A percentile compares a stretch with the other conserved stretches of the same genome.
phyloP scores from a whole-genome alignment of 2,113 vertebrate genomes.

The Thamnaconus septentrionalis region DNA sequence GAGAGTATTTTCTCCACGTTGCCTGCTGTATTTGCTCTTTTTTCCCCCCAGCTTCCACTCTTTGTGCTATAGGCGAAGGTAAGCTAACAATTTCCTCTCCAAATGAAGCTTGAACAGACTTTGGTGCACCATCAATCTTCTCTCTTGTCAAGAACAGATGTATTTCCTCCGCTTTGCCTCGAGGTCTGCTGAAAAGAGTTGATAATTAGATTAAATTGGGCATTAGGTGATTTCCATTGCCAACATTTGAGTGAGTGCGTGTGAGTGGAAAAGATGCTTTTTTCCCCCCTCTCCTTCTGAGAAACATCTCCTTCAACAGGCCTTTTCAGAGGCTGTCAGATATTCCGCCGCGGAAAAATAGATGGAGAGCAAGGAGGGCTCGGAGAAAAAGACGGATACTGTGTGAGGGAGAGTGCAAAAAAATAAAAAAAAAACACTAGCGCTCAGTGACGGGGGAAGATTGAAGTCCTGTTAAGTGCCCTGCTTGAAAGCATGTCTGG shows the following conservation, averaged over 20 bases:
- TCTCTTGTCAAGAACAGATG: neutral
- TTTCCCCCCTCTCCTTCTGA: conserved; percentile 5
- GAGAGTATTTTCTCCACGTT: neutral
- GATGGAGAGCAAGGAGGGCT: conserved; percentile 59
- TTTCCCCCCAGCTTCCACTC: neutral
- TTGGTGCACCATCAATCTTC: neutral
- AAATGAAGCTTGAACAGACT: neutral
- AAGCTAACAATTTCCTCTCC: neutral
- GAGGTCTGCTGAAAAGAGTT: neutral
- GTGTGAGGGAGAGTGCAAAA: conserved; percentile 30
- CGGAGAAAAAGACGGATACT: conserved; percentile 47
- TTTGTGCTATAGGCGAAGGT: conserved; percentile 7
- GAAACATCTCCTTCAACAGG: conserved; percentile 49
- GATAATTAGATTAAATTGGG: conserved; percentile 17
- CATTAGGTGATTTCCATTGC: conserved; percentile 17
- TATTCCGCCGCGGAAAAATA: conserved; percentile 42
- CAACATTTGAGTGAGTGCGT: neutral
- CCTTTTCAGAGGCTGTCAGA: conserved; percentile 59
- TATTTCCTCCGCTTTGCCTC: neutral
- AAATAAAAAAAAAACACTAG: conserved; percentile 53
- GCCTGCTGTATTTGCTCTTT: conserved; percentile 2
- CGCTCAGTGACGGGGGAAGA: conserved; percentile 63
- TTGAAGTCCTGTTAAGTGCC: conserved; percentile 79
- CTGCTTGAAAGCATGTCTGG: conserved; percentile 88
- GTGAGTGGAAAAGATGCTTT: conserved; percentile 7